Percentiles rank a stretch among this genome's conserved stretches.
Evolutionary conservation across 2,113 vertebrate genomes (phyloP).

Genomic region (Epinephelus fuscoguttatus): DNA sequence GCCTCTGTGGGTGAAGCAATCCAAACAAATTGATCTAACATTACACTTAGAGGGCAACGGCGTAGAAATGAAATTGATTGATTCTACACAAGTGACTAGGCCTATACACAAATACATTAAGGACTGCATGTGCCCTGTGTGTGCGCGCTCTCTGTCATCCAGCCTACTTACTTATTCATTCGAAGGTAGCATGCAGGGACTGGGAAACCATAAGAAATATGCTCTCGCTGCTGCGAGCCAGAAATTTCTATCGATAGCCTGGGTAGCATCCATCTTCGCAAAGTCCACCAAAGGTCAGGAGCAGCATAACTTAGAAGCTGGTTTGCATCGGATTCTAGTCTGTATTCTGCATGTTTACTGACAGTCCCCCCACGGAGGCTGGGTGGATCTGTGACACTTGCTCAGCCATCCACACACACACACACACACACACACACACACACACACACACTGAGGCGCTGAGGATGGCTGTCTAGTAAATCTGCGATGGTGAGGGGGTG

Average conservation of each 20-base stretch:
- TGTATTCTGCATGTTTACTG: conserved; percentile 75
- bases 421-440: conserved; percentile 19
- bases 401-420: conserved; percentile 44
- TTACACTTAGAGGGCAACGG: conserved; percentile 52
- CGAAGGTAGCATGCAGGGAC: conserved; percentile 57
- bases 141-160: conserved; percentile 52
- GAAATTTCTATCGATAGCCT: conserved; percentile 74
- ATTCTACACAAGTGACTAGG: conserved; percentile 50
- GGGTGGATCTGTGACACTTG: conserved; percentile 67
- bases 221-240: conserved; percentile 61
- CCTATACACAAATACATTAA: conserved; percentile 59
- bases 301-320: conserved; percentile 72
- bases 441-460: conserved; percentile 30
- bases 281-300: conserved; percentile 81
- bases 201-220: conserved; percentile 72
- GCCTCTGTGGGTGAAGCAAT: conserved; percentile 31
- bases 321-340: conserved; percentile 70
- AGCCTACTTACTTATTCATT: conserved; percentile 78
- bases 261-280: conserved; percentile 79
- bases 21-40: conserved; percentile 64
- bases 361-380: conserved; percentile 51
- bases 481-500: conserved; percentile 67
- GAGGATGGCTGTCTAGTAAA: conserved; percentile 73
- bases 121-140: conserved; percentile 28
- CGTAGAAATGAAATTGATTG: conserved; percentile 65